Percentiles rank a stretch among this genome's conserved stretches.
phyloP scores from a whole-genome alignment of 2,888 invertebrate species.

The Lysandra bellargus region DNA sequence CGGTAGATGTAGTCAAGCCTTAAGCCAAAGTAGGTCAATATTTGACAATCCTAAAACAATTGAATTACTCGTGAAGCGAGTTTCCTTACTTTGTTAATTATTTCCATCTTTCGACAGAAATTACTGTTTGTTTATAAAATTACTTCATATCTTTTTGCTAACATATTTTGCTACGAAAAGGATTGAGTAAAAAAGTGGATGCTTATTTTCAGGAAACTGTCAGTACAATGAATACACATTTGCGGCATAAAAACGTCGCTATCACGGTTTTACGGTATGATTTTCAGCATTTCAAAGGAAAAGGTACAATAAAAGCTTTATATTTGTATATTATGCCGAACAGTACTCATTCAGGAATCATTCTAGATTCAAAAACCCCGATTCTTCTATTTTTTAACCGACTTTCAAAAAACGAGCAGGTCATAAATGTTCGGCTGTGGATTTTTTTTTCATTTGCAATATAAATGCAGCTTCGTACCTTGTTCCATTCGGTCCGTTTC shows the following conservation, averaged over 20 bases:
- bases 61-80: conserved; percentile 33
- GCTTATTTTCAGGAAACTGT: neutral
- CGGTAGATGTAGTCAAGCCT: too few species aligned
- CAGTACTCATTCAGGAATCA: neutral
- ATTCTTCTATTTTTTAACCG: neutral
- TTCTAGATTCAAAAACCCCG: neutral
- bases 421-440: too few species aligned
- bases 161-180: neutral
- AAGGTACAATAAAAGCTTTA: neutral
- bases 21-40: conserved; percentile 34
- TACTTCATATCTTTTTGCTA: neutral
- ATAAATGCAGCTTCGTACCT: neutral
- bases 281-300: neutral
- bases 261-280: neutral
- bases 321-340: neutral
- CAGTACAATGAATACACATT: neutral
- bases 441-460: neutral
- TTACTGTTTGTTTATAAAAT: neutral
- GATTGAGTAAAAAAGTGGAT: neutral
- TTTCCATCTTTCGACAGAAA: conserved; percentile 33
- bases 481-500: too few species aligned
- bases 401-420: too few species aligned
- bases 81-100: conserved; percentile 42
- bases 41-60: conserved; percentile 30
- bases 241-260: neutral